These are phyloP conservation scores for Ophioninae sp. DNA, from an alignment of 2,888 invertebrate genomes.

Conservation along the genomic window DNA sequence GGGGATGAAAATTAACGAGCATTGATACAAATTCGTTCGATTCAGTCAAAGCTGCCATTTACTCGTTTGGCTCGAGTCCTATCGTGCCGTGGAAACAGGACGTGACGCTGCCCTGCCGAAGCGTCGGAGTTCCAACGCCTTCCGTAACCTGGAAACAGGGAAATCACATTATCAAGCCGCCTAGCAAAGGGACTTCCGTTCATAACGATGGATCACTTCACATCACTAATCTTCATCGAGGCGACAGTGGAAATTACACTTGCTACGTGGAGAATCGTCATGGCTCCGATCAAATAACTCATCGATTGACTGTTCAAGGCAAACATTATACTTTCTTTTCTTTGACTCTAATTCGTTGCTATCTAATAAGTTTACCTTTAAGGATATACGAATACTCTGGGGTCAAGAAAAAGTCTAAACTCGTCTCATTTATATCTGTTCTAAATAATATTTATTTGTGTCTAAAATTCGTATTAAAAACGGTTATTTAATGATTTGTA, in stretches of 20 bases:
- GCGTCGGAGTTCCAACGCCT: conserved; percentile 92
- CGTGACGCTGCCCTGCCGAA: conserved; percentile 90
- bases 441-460: too few relatives aligned
- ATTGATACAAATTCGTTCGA: not conserved
- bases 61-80: conserved; percentile 79
- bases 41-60: conserved; percentile 80
- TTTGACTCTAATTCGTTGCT: not conserved
- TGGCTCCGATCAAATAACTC: conserved; percentile 91
- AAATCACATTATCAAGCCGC: conserved; percentile 88
- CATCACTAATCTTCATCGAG: conserved; percentile 89
- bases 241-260: conserved; percentile 95
- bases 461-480: too few relatives aligned
- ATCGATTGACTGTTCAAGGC: conserved; percentile 85
- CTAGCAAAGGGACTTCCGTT: conserved; percentile 84
- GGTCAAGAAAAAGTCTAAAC: too few relatives aligned
- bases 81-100: conserved; percentile 92
- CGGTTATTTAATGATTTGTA: too few relatives aligned
- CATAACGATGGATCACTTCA: conserved; percentile 87
- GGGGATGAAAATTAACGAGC: not conserved
- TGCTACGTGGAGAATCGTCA: conserved; percentile 92
- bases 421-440: too few relatives aligned
- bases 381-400: too few relatives aligned
- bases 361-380: too few relatives aligned
- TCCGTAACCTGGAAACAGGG: conserved; percentile 90
- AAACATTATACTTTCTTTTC: not conserved